These are phyloP conservation scores for Morinoia aosen DNA, from an alignment of 2,888 invertebrate species.

Conservation along the genomic window DNA sequence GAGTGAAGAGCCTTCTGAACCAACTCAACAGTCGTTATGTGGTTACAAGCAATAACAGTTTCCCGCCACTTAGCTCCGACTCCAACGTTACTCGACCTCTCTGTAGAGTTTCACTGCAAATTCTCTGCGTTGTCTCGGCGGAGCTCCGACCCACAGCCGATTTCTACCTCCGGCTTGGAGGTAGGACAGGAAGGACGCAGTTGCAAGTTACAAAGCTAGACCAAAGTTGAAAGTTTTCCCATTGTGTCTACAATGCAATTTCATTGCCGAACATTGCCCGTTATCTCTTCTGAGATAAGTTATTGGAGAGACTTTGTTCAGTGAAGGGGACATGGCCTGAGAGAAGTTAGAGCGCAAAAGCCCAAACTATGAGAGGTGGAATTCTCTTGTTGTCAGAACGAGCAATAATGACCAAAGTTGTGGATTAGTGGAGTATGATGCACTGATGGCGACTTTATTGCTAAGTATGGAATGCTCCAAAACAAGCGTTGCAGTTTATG, in stretches of 20 bases:
- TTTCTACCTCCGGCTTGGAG: neutral
- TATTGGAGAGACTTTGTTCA: neutral
- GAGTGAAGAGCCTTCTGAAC: neutral
- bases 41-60: slow-evolving; percentile 20
- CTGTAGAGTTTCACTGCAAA: neutral
- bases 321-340: neutral
- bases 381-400: slow-evolving; percentile 13
- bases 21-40: slow-evolving; percentile 21
- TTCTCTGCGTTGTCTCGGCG: neutral
- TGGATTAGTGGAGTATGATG: neutral
- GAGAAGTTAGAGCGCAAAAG: slow-evolving; percentile 7
- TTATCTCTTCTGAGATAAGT: slow-evolving; percentile 36
- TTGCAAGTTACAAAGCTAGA: slow-evolving; percentile 26
- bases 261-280: slow-evolving; percentile 44
- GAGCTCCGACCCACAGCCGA: neutral
- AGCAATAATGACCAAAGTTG: neutral
- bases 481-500: neutral
- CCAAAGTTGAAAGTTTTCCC: slow-evolving; percentile 47
- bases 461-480: neutral
- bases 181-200: slow-evolving; percentile 1
- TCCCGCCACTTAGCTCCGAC: slow-evolving; percentile 25
- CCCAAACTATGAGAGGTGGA: neutral
- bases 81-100: slow-evolving; percentile 1
- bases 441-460: neutral
- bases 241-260: slow-evolving; percentile 48